Conservation (phyloP, 1,140 invertebrate species). For the Paralvinella palmiformis region DNA sequence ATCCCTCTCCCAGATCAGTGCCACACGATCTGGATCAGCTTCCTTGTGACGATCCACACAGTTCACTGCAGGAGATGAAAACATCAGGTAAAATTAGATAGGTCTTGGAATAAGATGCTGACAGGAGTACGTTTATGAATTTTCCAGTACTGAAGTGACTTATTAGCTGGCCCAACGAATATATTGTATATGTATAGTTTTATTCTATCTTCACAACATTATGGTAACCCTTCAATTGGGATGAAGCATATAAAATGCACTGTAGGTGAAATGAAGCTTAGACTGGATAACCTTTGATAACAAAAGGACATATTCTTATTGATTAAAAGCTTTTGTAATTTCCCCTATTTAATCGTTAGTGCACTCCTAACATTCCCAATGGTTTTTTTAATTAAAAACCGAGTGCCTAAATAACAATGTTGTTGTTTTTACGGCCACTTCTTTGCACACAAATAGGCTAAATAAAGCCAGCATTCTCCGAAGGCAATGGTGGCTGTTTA, state of each 20-base stretch:
- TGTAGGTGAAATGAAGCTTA: no score
- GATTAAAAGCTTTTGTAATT: no score
- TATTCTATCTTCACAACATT: not conserved
- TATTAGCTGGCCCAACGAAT: not conserved
- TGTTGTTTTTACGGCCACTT: no score
- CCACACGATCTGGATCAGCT: conserved; percentile 45
- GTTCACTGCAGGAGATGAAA: conserved; percentile 46
- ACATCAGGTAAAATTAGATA: conserved; percentile 6
- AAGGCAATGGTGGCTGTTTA: no score
- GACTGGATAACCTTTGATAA: no score
- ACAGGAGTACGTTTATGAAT: not conserved
- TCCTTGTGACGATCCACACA: conserved; percentile 55
- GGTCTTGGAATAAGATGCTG: not conserved
- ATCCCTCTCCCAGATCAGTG: conserved; percentile 57
- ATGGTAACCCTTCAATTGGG: not conserved
- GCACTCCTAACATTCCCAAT: no score
- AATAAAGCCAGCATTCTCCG: no score
- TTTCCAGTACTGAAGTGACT: not conserved
- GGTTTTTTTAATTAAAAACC: no score
- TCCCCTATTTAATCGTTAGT: no score
- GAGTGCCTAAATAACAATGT: no score
- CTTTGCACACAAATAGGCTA: no score
- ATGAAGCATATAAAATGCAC: not conserved
- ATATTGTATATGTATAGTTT: not conserved
- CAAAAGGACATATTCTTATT: no score